These are phyloP conservation scores for Drosophila austrosaltans DNA, from an alignment of 2,888 invertebrate species.

Conservation along the genomic window DNA sequence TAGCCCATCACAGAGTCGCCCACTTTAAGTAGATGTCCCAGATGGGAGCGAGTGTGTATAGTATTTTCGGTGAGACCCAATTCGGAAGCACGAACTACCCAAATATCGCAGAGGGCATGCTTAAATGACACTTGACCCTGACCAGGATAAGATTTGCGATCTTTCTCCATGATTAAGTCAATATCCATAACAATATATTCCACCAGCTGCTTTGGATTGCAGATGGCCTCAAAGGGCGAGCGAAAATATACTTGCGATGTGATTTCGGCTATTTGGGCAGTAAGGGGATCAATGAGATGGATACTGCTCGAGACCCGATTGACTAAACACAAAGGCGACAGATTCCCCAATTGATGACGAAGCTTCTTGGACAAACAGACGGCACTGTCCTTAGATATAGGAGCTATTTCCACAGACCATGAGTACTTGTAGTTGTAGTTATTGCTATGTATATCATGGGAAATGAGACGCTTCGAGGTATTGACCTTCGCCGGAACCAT, in stretches of 20 bases:
- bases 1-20: conserved; percentile 97
- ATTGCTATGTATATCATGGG: conserved; percentile 98
- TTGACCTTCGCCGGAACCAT: conserved; percentile 94
- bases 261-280: conserved; percentile 95
- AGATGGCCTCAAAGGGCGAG: conserved; percentile 93
- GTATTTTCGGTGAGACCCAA: conserved; percentile 92
- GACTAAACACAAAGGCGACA: conserved; percentile 94
- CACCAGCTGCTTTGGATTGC: conserved; percentile 94
- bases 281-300: conserved; percentile 95
- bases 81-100: conserved; percentile 95
- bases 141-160: conserved; percentile 92
- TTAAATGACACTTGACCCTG: conserved; percentile 94
- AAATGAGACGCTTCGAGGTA: conserved; percentile 96
- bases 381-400: conserved; percentile 96
- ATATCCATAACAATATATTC: conserved; percentile 98
- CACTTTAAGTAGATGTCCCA: conserved; percentile 95
- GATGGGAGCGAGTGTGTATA: conserved; percentile 94
- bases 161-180: conserved; percentile 86
- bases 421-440: conserved; percentile 98
- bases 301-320: conserved; percentile 94
- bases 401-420: conserved; percentile 96
- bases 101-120: conserved; percentile 96
- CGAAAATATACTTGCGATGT: conserved; percentile 92
- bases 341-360: conserved; percentile 93
- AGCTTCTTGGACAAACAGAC: conserved; percentile 95